Evolutionary conservation across 2,113 vertebrate species (phyloP), one percentile per base, ranked within the genome.

Genomic region (Coturnix japonica): DNA sequence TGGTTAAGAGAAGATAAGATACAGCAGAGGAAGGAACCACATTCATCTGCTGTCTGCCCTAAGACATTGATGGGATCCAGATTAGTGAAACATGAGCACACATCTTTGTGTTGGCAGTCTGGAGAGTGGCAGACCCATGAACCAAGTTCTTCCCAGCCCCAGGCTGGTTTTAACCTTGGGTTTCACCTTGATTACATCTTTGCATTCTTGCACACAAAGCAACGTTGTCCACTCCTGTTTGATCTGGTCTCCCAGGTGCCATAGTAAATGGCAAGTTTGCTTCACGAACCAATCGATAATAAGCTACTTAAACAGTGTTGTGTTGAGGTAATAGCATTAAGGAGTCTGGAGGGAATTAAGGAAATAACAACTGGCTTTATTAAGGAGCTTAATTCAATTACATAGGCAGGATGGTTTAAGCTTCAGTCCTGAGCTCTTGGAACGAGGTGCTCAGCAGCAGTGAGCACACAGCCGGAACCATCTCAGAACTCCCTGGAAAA

Each of bases 301-400:
- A 56, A 94, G 89, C 80, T 63, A 6, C 70, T 90, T 76, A 83
- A 76, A 35, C 25, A 4, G 57, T 10, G 80, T 12, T 88, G 75
- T 59, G 83, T 75, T 18, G 86, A 81, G 72, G 76, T 72, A 88
- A 94, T 65, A 76, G 89, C 79, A 79, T 93, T 88, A 91, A 80
- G 7, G 26, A 21, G 57, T 61, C 89, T 65, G 84, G 18, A 33
- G 93, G 87, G 95, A 85, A 92, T 83, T 76, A 90, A 83, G 80
- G 87, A 90, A 88, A 83, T 66, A 89, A 83, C 81, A 71, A 91
- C 78, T 65, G 83, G 91, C 83, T 95, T 94, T 88, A 90, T 90
- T 88, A 94, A 90, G 72, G 78, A 56, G 72, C 81, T 93, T 93
- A 88, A 95, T 88, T 86, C 64, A 75, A 90, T 94, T 90, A 75